These are phyloP conservation scores for Dicaeum eximium DNA, from an alignment of 2,113 vertebrate genomes.

Conservation along the genomic window DNA sequence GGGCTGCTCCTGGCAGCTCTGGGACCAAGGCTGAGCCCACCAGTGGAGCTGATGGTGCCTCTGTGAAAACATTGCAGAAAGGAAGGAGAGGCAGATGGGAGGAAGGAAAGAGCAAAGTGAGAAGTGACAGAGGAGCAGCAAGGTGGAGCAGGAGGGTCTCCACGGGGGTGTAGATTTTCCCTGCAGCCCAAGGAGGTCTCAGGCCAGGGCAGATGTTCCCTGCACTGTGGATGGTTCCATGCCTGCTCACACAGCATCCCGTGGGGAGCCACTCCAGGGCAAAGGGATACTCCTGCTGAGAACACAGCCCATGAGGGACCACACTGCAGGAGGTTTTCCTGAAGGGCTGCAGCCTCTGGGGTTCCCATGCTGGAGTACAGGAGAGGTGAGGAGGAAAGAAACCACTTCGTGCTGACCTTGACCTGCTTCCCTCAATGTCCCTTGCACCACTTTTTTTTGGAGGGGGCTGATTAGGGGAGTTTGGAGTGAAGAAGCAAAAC, in stretches of 20 bases:
- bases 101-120: background rate
- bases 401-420: background rate
- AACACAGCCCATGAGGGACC: background rate
- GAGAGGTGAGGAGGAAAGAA: background rate
- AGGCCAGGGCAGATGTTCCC: background rate
- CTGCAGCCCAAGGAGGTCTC: background rate
- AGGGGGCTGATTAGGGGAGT: too few relatives aligned
- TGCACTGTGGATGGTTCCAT: background rate
- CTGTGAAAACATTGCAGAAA: background rate
- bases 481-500: background rate
- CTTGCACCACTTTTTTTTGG: background rate
- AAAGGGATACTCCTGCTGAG: background rate
- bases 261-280: background rate
- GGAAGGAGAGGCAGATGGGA: background rate
- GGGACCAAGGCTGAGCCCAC: background rate
- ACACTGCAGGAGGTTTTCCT: background rate
- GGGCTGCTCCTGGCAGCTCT: too few relatives aligned
- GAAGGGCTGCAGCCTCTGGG: background rate
- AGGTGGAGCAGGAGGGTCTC: background rate
- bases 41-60: background rate
- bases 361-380: background rate
- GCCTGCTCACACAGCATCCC: background rate
- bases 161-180: background rate
- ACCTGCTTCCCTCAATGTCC: background rate
- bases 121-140: background rate